Base-by-base conservation (phyloP, 2,888 invertebrate genomes). In the Megamerina dolium region DNA sequence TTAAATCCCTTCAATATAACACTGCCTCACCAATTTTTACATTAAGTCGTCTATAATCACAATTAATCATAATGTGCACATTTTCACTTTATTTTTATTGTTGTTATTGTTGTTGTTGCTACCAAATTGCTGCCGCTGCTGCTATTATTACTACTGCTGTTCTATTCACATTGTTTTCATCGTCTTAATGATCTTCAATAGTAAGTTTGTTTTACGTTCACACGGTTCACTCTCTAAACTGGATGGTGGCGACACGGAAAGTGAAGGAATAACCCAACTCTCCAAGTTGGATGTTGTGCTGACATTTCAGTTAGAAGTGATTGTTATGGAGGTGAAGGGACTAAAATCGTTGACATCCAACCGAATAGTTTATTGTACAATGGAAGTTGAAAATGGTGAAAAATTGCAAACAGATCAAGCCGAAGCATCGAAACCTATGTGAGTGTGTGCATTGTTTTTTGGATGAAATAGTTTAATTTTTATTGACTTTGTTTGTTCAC, bases 311-410 rank as follows among this genome's bases (percentile, higher is more conserved):
- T 79, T 96, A 56, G 95, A 96, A 84, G 93, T 96, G 54, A 88
- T 99, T 65, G 97, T 99, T 43, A 94, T 97, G 90, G 97, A 99
- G 77, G 97, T 99, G 41, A 93, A 96, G 73, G 95, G 95, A 57
- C 78, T 99, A 55, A 97, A 96, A 75, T 93, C 94, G 41, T 77
- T 99, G 64, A 87, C 95, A 51, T 88, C 93, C 26, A 97, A 95
- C 77, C 83, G 96, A 64, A 96, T 99, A 69, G 96, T 99, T 38
- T 99, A 99, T 75, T 99, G 99, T 73, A 99, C 97, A 17, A 99
- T 99, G 99, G 99, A 99, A 75, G 95, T 99, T 27, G 99, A 99
- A 73, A 96, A 94, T 49, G 95, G 96, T 33, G 95, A 96, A 67
- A 99, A 99, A 72, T 77, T 99, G 48, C 97, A 99, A 75, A 99